phyloP scores from a whole-genome alignment of 2,797 vertebrate species.

The Mormyrus hasselquistii region DNA sequence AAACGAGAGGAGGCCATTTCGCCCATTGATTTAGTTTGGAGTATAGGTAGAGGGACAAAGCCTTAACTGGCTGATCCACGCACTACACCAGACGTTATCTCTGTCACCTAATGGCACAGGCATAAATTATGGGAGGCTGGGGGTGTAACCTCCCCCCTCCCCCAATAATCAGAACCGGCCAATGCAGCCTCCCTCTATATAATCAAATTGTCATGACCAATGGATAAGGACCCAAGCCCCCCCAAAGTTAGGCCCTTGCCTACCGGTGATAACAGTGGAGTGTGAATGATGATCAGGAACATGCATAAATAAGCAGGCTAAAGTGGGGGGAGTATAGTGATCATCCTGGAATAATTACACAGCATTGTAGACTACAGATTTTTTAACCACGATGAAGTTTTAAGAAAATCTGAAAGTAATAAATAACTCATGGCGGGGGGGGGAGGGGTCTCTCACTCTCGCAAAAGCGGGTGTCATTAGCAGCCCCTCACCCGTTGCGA shows the following conservation, averaged over 20 bases:
- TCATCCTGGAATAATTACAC: slow-evolving; percentile 44
- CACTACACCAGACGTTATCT: not conserved
- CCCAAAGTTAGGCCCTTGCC: not conserved
- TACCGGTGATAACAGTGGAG: not conserved
- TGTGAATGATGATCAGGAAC: not conserved
- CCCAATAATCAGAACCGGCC: not conserved
- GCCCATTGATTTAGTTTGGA: not conserved
- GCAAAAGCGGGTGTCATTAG: slow-evolving; percentile 52
- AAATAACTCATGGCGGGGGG: slow-evolving; percentile 32
- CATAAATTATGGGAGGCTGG: not conserved
- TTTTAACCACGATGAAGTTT: not conserved
- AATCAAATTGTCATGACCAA: not conserved
- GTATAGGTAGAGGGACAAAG: not conserved
- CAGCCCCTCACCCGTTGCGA: slow-evolving; percentile 39
- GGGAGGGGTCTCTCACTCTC: slow-evolving; percentile 31
- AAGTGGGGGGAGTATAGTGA: slow-evolving; percentile 29
- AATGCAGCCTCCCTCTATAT: not conserved
- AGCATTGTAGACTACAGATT: slow-evolving; percentile 15
- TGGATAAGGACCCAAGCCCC: not conserved
- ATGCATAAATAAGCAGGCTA: not conserved
- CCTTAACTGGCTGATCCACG: not conserved
- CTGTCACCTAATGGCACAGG: not conserved
- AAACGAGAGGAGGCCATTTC: not conserved
- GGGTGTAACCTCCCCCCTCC: not conserved
- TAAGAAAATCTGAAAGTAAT: slow-evolving; percentile 35